Conservation (phyloP, 2,113 vertebrate genomes). For the Barnardius zonarius region DNA sequence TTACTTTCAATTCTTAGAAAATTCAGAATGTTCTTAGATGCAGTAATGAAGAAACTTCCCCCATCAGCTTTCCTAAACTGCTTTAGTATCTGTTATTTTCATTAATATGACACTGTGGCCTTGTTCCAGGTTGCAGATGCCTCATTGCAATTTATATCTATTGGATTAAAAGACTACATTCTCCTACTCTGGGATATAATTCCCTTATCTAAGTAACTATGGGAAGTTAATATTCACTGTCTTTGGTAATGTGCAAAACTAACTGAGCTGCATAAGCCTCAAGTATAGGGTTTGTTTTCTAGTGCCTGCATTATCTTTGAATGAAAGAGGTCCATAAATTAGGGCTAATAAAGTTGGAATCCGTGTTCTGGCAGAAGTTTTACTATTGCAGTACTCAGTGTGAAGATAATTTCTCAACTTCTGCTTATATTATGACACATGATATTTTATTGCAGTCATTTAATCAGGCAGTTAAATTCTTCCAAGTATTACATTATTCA, state of each 20-base stretch:
- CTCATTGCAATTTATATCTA: background rate
- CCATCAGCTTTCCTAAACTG: background rate
- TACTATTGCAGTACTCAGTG: background rate
- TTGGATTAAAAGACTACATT: background rate
- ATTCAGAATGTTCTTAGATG: background rate
- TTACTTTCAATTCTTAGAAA: background rate
- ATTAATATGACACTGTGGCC: background rate
- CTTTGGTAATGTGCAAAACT: background rate
- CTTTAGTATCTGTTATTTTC: background rate
- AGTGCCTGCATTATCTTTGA: background rate
- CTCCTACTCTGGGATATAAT: background rate
- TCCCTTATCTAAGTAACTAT: background rate
- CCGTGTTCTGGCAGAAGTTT: background rate
- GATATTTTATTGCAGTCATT: conserved; percentile 39
- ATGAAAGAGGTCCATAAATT: background rate
- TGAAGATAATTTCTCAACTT: conserved; percentile 19
- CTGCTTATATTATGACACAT: background rate
- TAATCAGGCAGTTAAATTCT: conserved; percentile 49
- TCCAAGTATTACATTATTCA: conserved; percentile 33
- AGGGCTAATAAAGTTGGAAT: background rate
- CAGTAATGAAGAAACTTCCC: background rate
- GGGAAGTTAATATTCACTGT: background rate
- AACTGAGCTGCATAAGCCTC: background rate
- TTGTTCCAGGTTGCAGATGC: background rate
- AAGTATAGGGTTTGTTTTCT: background rate